phyloP scores from a whole-genome alignment of 2,888 invertebrate species.

The Phlogophora meticulosa region DNA sequence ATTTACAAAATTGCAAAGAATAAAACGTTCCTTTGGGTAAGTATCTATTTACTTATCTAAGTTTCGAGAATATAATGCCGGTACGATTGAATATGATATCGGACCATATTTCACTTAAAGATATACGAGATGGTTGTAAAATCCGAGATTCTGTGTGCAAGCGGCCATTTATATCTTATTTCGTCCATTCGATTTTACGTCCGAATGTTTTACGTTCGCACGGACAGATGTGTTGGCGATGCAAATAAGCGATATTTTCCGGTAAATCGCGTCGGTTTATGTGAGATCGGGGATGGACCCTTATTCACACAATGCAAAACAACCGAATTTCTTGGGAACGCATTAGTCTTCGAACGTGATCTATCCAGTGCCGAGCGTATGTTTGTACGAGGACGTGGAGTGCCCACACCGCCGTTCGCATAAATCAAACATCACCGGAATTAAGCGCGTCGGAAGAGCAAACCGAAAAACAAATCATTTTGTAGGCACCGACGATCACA shows the following conservation, averaged over 20 bases:
- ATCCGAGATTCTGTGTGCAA: conserved; percentile 81
- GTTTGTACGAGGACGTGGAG: conserved; percentile 66
- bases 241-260: conserved; percentile 85
- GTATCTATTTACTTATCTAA: conserved; percentile 66
- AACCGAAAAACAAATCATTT: conserved; percentile 85
- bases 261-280: conserved; percentile 82
- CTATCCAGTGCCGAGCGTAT: conserved; percentile 67
- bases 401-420: conserved; percentile 67
- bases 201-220: conserved; percentile 79
- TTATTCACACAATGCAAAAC: conserved; percentile 78
- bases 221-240: conserved; percentile 81
- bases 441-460: conserved; percentile 79
- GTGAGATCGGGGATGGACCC: conserved; percentile 76
- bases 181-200: conserved; percentile 84
- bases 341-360: conserved; percentile 78
- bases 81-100: conserved; percentile 79
- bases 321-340: conserved; percentile 77
- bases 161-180: conserved; percentile 84
- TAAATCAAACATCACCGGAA: conserved; percentile 82
- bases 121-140: conserved; percentile 82
- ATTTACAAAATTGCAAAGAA: conserved; percentile 65
- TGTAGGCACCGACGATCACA: conserved; percentile 73
- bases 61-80: conserved; percentile 72
- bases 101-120: conserved; percentile 80
- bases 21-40: conserved; percentile 62